These are phyloP conservation scores for Sander vitreus DNA, from an alignment of 2,113 vertebrate species.

Conservation along the genomic window DNA sequence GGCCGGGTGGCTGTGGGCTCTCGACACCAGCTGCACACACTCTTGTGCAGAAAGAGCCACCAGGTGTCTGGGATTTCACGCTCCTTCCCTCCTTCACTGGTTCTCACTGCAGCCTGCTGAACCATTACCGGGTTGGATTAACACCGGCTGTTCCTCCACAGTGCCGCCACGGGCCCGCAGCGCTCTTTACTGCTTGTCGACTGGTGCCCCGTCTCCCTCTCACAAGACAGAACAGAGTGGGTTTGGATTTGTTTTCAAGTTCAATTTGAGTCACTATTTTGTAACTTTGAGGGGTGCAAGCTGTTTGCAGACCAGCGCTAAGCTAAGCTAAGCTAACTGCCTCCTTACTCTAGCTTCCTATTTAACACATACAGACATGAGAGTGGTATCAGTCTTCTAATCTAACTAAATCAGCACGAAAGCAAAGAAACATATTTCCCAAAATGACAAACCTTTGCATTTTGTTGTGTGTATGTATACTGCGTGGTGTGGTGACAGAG, in stretches of 20 bases:
- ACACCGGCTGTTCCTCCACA: slow-evolving; percentile 72
- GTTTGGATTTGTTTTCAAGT: slow-evolving; percentile 27
- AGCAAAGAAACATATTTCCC: not conserved
- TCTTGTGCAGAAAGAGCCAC: slow-evolving; percentile 67
- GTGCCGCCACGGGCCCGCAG: slow-evolving; percentile 30
- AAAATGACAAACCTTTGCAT: not conserved
- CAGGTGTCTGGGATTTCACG: slow-evolving; percentile 78
- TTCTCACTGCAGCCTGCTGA: slow-evolving; percentile 66
- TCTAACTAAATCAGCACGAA: too few relatives aligned
- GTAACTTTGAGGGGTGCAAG: not conserved
- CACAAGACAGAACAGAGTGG: slow-evolving; percentile 1
- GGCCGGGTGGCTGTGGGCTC: slow-evolving; percentile 60
- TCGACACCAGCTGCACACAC: slow-evolving; percentile 75
- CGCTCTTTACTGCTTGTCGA: slow-evolving; percentile 12
- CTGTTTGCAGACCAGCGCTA: not conserved
- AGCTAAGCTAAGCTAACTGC: not conserved
- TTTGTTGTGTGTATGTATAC: not conserved
- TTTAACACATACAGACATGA: too few relatives aligned
- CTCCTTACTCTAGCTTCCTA: too few relatives aligned
- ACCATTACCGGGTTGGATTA: slow-evolving; percentile 61
- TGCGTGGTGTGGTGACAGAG: not conserved
- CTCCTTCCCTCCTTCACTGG: slow-evolving; percentile 69
- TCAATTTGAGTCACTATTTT: not conserved
- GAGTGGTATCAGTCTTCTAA: too few relatives aligned
- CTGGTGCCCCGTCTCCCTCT: not conserved